Conservation (phyloP, 2,888 invertebrate genomes). For the Pseudanteris insignis region DNA sequence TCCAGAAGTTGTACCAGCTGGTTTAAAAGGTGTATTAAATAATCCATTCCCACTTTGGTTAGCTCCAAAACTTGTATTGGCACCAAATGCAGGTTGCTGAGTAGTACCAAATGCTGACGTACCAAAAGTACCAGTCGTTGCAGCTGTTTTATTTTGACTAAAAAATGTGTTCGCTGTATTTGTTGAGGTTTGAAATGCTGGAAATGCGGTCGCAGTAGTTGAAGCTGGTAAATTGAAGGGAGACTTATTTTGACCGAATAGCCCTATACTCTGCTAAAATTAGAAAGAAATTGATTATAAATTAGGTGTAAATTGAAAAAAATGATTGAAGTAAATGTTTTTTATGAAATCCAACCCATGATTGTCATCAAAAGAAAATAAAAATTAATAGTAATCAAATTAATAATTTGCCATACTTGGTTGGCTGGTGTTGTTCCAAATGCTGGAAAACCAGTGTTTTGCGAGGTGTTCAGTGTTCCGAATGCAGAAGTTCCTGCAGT, state of each 20-base stretch:
- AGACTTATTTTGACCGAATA: too few species aligned
- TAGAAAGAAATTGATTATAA: neutral
- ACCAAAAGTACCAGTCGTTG: constrained; percentile 66
- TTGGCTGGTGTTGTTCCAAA: constrained; percentile 64
- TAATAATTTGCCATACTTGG: constrained; percentile 52
- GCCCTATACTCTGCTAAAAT: too few species aligned
- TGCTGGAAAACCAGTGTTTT: constrained; percentile 59
- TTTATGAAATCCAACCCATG: too few species aligned
- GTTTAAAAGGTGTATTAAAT: constrained; percentile 67
- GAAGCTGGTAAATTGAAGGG: constrained; percentile 60
- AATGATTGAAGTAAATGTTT: too few species aligned
- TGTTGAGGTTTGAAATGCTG: constrained; percentile 63
- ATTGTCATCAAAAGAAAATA: constrained; percentile 2
- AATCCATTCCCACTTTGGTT: constrained; percentile 58
- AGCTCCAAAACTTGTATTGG: constrained; percentile 58
- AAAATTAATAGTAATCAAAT: neutral
- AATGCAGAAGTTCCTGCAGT: constrained; percentile 58
- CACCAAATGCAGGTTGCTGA: constrained; percentile 33
- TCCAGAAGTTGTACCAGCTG: constrained; percentile 61
- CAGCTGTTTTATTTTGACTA: constrained; percentile 65
- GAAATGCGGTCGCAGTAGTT: constrained; percentile 65
- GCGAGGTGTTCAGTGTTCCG: constrained; percentile 60
- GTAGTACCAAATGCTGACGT: constrained; percentile 55
- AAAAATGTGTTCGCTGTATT: constrained; percentile 67
- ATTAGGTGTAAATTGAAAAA: neutral